These are phyloP conservation scores for Trachelus iudaicus DNA, from an alignment of 2,888 invertebrate genomes.

Conservation along the genomic window DNA sequence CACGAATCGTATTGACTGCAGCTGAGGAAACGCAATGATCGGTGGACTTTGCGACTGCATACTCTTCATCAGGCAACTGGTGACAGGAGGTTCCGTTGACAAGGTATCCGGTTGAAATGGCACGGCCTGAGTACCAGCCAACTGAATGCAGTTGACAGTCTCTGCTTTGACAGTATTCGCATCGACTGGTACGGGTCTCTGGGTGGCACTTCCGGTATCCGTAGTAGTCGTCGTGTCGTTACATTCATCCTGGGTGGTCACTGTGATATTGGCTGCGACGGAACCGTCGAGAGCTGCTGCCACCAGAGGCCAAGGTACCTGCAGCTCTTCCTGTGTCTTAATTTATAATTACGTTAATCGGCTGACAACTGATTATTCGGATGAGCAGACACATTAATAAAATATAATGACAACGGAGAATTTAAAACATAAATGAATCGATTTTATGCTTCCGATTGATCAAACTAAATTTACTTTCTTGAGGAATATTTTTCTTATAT, in stretches of 20 bases:
- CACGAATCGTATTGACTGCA: slow-evolving; percentile 61
- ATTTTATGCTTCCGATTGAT: no score
- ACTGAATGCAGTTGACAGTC: slow-evolving; percentile 54
- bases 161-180: slow-evolving; percentile 15
- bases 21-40: slow-evolving; percentile 58
- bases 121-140: slow-evolving; percentile 52
- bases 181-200: slow-evolving; percentile 24
- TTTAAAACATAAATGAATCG: no score
- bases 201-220: slow-evolving; percentile 37
- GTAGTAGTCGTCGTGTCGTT: slow-evolving; percentile 51
- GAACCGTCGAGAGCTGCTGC: slow-evolving; percentile 67
- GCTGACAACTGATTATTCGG: no score
- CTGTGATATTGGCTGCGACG: slow-evolving; percentile 58
- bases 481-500: no score
- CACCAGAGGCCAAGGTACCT: slow-evolving; percentile 69
- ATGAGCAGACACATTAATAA: no score
- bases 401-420: no score
- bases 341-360: no score
- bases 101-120: slow-evolving; percentile 51
- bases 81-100: slow-evolving; percentile 46
- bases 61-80: slow-evolving; percentile 56
- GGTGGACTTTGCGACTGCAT: slow-evolving; percentile 56
- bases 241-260: slow-evolving; percentile 56
- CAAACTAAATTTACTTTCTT: no score
- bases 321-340: slow-evolving; percentile 70